These are phyloP conservation scores for Trypoxylus dichotomus DNA, from an alignment of 1,140 invertebrate species.

Conservation along the genomic window DNA sequence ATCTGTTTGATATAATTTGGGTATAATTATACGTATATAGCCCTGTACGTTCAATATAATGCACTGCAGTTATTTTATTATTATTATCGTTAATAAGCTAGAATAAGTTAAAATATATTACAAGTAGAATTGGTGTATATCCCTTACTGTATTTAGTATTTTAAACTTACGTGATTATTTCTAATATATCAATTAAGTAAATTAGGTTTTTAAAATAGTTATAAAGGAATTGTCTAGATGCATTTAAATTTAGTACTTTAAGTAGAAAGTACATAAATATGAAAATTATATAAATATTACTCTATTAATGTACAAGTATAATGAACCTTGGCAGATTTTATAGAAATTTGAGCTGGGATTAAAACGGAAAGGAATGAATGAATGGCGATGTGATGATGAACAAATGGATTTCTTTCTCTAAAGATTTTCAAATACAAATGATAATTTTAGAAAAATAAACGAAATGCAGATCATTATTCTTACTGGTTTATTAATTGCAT, in stretches of 20 bases:
- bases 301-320: neutral
- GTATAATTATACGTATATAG: neutral
- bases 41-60: neutral
- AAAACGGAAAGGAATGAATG: too few relatives aligned
- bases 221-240: too few relatives aligned
- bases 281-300: neutral
- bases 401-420: neutral
- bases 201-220: too few relatives aligned
- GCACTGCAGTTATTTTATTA: neutral
- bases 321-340: slow-evolving; percentile 20
- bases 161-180: too few relatives aligned
- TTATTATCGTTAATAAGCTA: neutral
- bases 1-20: neutral
- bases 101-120: neutral
- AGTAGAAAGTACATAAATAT: neutral
- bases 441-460: too few relatives aligned
- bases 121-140: neutral
- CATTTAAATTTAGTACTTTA: too few relatives aligned
- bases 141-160: neutral
- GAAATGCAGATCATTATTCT: too few relatives aligned
- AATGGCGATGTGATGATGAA: neutral
- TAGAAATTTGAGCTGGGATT: neutral
- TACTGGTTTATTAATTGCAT: too few relatives aligned
- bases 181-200: too few relatives aligned
- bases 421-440: neutral